Percentiles rank a stretch among this genome's conserved stretches.
phyloP scores from a whole-genome alignment of 2,113 vertebrate species.

The Willisornis vidua region DNA sequence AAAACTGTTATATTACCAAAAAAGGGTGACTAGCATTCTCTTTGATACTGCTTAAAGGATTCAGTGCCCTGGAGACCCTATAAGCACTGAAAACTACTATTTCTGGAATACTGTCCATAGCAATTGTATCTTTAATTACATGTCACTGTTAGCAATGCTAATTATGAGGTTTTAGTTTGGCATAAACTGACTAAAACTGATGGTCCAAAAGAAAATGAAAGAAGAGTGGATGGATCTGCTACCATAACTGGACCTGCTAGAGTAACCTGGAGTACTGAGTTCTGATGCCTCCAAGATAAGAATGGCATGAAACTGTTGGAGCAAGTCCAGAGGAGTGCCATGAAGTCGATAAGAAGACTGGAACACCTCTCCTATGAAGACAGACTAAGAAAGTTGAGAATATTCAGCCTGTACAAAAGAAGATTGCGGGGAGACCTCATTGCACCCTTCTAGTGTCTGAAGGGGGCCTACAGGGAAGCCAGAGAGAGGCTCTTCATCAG shows the following conservation, averaged over 20 bases:
- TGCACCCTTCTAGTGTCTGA: neutral
- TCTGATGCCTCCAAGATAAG: neutral
- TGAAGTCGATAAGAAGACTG: rapidly evolving
- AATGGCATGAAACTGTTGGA: neutral
- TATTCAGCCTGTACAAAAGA: neutral
- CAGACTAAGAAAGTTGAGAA: neutral
- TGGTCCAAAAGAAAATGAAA: neutral
- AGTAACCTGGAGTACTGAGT: neutral
- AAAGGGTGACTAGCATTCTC: neutral
- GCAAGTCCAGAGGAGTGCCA: neutral
- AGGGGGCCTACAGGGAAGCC: neutral
- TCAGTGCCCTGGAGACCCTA: neutral
- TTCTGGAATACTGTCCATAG: neutral
- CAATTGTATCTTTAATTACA: neutral
- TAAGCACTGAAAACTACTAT: neutral
- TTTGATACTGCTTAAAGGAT: neutral
- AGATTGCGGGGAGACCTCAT: neutral
- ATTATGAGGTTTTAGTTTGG: neutral
- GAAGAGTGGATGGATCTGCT: neutral
- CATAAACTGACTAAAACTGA: neutral
- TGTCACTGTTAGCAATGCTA: neutral
- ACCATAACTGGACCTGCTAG: neutral
- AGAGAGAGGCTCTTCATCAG: neutral
- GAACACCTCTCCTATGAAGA: neutral
- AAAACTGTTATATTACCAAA: neutral